phyloP scores from a whole-genome alignment of 92 coral and sea anemone genomes.

The Anthopleura xanthogrammica region DNA sequence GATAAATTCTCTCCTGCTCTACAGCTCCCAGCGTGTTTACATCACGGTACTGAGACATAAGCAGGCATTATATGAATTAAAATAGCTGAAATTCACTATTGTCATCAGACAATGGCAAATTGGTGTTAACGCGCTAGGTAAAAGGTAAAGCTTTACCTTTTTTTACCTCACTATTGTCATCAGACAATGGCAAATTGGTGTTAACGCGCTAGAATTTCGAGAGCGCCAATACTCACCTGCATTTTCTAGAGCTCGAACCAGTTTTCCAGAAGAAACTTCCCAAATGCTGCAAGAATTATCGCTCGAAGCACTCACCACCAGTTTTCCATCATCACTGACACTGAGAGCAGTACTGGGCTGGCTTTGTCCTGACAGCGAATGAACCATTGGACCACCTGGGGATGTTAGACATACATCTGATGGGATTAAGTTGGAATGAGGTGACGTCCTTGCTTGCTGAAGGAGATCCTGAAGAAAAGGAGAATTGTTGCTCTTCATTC shows the following conservation, averaged over 20 bases:
- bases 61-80: too few species aligned
- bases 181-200: too few species aligned
- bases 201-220: neutral
- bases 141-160: too few species aligned
- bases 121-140: neutral
- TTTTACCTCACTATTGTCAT: too few species aligned
- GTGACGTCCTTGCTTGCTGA: constrained; percentile 37
- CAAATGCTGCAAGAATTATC: constrained; percentile 61
- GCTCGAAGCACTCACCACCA: constrained; percentile 56
- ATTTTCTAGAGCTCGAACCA: constrained; percentile 54
- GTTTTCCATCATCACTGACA: constrained; percentile 65
- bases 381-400: constrained; percentile 77
- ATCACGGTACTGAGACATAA: too few species aligned
- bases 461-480: constrained; percentile 22
- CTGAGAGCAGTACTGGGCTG: constrained; percentile 59
- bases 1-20: too few species aligned
- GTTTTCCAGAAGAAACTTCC: constrained; percentile 68
- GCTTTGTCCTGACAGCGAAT: constrained; percentile 66
- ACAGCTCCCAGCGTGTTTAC: too few species aligned
- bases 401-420: constrained; percentile 66
- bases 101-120: too few species aligned
- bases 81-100: too few species aligned
- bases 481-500: constrained; percentile 35
- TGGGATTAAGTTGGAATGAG: constrained; percentile 56
- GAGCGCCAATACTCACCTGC: constrained; percentile 35